phyloP scores from a whole-genome alignment of 2,888 invertebrate genomes.

The Toxonevra muliebris region DNA sequence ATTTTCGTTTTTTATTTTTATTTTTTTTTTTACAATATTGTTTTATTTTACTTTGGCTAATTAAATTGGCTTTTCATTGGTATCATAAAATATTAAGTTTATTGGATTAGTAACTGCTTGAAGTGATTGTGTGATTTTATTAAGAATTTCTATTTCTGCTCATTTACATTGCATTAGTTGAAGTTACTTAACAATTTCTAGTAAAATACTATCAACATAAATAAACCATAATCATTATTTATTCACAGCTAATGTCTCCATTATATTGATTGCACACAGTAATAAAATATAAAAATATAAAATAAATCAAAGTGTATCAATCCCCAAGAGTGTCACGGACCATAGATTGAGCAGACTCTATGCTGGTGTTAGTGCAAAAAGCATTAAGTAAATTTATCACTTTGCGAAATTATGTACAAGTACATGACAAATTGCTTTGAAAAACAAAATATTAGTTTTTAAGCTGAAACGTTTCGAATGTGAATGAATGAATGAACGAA shows the following conservation, averaged over 20 bases:
- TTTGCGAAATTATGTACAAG: too few species aligned
- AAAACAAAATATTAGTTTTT: too few species aligned
- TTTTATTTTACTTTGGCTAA: slow-evolving; percentile 3
- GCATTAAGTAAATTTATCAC: not conserved
- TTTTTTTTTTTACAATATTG: too few species aligned
- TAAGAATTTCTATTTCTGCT: too few species aligned
- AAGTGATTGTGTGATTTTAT: too few species aligned
- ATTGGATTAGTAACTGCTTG: slow-evolving; percentile 8
- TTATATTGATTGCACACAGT: not conserved
- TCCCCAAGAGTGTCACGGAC: not conserved
- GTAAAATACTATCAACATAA: not conserved
- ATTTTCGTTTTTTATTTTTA: slow-evolving; percentile 1
- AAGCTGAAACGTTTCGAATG: too few species aligned
- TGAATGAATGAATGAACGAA: too few species aligned
- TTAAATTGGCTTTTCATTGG: slow-evolving; percentile 17
- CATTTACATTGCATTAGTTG: too few species aligned
- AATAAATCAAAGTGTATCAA: too few species aligned
- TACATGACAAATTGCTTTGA: too few species aligned
- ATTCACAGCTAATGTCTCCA: not conserved
- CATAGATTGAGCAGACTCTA: slow-evolving; percentile 9
- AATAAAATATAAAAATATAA: not conserved
- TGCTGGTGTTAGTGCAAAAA: not conserved
- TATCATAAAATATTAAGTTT: slow-evolving; percentile 17
- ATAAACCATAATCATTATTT: not conserved
- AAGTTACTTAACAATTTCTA: not conserved